Percentiles rank a stretch among this genome's conserved stretches.
Evolutionary conservation across 2,113 vertebrate species (phyloP).

Genomic region (Vulpes ferrilata): DNA sequence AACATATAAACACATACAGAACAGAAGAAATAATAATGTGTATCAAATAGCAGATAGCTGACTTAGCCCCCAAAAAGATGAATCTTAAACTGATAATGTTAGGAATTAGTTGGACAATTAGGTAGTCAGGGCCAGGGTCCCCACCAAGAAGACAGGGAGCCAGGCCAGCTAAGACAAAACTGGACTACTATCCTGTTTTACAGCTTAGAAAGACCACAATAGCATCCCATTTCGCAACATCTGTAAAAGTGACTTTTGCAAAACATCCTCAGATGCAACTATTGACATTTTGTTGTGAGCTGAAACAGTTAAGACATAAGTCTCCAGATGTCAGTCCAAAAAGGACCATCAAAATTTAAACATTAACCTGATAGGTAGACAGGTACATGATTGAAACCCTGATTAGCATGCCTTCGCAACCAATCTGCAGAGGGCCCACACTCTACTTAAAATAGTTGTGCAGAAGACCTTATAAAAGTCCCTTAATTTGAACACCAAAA

Average conservation of each 20-base stretch:
- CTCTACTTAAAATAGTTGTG: background rate
- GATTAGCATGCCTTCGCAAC: background rate
- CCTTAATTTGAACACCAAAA: background rate
- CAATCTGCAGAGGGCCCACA: background rate
- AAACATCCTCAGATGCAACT: background rate
- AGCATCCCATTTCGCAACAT: background rate
- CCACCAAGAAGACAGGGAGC: background rate
- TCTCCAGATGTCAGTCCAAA: background rate
- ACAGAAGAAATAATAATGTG: background rate
- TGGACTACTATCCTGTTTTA: background rate
- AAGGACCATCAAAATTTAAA: background rate
- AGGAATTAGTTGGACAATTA: background rate
- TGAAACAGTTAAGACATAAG: background rate
- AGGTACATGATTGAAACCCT: background rate
- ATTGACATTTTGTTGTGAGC: background rate
- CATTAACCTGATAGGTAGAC: background rate
- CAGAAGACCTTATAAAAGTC: background rate
- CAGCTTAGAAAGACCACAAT: background rate
- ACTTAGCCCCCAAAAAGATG: background rate
- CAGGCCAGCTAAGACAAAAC: background rate
- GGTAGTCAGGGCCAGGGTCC: background rate
- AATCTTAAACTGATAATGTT: background rate
- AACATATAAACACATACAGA: background rate
- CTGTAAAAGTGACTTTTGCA: background rate
- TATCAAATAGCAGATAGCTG: background rate